Conservation (phyloP, 2,797 vertebrate species). For the Rhinogobio ventralis region DNA sequence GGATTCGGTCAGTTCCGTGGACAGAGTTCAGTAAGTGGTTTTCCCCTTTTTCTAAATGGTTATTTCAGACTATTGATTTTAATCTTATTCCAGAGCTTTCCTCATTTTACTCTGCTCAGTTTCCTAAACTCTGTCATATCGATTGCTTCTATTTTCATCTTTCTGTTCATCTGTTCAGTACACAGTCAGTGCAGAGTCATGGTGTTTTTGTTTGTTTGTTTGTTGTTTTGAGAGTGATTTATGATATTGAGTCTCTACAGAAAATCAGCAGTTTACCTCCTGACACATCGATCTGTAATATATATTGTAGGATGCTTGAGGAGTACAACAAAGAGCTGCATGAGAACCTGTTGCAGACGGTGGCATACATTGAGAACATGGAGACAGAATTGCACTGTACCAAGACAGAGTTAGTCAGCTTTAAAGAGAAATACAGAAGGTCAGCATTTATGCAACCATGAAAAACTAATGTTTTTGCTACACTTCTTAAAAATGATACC, state of each 20-base stretch:
- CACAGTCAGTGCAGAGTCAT: constrained; percentile 8
- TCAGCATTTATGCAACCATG: constrained; percentile 44
- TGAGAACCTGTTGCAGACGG: constrained; percentile 78
- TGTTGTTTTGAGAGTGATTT: not conserved
- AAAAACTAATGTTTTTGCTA: not conserved
- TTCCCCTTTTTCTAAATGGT: constrained; percentile 27
- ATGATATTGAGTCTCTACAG: not conserved
- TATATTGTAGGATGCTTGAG: constrained; percentile 71
- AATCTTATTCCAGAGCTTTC: constrained; percentile 44
- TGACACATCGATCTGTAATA: constrained; percentile 33
- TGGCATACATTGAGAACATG: constrained; percentile 80
- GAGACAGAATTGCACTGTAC: constrained; percentile 77
- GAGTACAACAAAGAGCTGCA: constrained; percentile 79
- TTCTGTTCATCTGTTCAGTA: constrained; percentile 4
- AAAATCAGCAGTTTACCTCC: not conserved
- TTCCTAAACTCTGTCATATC: constrained; percentile 35
- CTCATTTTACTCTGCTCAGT: constrained; percentile 21
- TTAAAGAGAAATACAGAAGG: constrained; percentile 81
- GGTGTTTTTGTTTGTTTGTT: not conserved
- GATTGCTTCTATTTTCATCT: constrained; percentile 26
- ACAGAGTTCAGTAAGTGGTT: constrained; percentile 76
- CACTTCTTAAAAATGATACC: not conserved
- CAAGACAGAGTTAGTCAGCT: constrained; percentile 73
- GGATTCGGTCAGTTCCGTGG: constrained; percentile 66
- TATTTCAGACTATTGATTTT: constrained; percentile 51